A percentile compares a stretch with the other conserved stretches of the same genome.
phyloP scores from a whole-genome alignment of 2,113 vertebrate genomes.

The Podilymbus podiceps region DNA sequence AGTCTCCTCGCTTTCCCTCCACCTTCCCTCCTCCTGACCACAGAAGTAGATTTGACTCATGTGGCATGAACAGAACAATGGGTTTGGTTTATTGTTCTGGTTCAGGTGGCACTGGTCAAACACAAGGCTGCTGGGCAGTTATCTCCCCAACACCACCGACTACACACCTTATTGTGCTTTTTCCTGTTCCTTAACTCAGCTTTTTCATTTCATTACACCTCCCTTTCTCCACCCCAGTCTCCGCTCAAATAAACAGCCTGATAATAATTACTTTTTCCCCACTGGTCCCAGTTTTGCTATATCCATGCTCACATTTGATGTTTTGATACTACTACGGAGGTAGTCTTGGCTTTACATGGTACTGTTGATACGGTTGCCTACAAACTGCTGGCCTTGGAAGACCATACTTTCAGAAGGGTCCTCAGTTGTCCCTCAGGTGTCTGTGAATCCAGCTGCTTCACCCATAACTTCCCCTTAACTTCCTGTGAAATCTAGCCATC shows the following conservation, averaged over 20 bases:
- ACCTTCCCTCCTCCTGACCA: background rate
- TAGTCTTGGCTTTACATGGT: background rate
- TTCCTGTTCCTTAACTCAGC: background rate
- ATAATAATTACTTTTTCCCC: background rate
- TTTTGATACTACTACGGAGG: background rate
- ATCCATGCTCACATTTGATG: background rate
- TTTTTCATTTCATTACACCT: background rate
- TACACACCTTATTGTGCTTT: background rate
- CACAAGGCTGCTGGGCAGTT: background rate
- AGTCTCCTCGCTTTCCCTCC: background rate
- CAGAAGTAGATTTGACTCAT: background rate
- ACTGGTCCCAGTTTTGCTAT: background rate
- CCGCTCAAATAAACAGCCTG: background rate
- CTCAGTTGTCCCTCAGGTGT: background rate
- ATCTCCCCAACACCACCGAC: background rate
- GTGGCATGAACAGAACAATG: background rate
- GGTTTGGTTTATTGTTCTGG: background rate
- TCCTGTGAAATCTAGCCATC: background rate
- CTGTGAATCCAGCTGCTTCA: background rate
- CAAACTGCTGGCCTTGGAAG: background rate
- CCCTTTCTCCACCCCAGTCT: background rate
- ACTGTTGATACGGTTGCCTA: background rate
- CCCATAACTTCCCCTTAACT: background rate
- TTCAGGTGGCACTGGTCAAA: background rate
- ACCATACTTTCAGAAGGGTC: background rate